Evolutionary conservation across 92 coral and sea anemone species (phyloP).

Genomic region (Umimayanthus kanabou): DNA sequence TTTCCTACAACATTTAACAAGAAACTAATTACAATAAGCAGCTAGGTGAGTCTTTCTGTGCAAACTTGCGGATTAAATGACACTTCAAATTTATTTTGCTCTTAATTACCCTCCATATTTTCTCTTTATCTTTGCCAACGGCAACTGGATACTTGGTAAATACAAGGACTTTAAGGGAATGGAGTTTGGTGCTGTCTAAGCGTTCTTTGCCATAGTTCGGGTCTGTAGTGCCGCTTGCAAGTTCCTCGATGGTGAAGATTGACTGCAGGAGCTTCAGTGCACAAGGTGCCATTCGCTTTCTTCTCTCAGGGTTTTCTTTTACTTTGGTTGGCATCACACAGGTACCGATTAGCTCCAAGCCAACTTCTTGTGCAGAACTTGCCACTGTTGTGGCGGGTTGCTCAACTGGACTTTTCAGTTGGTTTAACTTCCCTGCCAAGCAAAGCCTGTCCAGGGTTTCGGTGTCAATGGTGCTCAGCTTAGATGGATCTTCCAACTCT

Average conservation of each 20-base stretch:
- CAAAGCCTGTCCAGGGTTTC: conserved; percentile 14
- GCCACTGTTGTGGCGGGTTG: conserved; percentile 26
- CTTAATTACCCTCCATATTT: conserved; percentile 14
- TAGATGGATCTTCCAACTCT: no score
- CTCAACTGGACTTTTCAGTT: conserved; percentile 6
- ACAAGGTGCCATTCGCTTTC: conserved; percentile 43
- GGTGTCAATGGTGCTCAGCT: conserved; percentile 30
- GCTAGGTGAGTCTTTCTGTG: no score
- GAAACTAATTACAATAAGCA: no score
- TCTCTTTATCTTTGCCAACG: conserved; percentile 35
- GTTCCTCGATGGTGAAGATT: conserved; percentile 15
- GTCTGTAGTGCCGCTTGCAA: conserved; percentile 34
- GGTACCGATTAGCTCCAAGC: conserved; percentile 42
- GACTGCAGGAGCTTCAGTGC: conserved; percentile 30
- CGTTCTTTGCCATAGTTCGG: conserved; percentile 28
- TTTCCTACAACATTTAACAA: no score
- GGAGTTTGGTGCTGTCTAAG: conserved; percentile 31
- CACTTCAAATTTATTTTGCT: conserved; percentile 40
- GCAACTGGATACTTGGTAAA: conserved; percentile 21
- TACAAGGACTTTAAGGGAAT: conserved; percentile 27
- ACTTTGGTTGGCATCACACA: conserved; percentile 38
- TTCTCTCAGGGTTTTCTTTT: conserved; percentile 34
- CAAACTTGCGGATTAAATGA: conserved; percentile 13
- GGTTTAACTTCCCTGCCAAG: not conserved
- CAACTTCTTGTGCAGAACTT: no score